Evolutionary conservation across 2,797 vertebrate species (phyloP).

Genomic region (Tragopan temminckii): DNA sequence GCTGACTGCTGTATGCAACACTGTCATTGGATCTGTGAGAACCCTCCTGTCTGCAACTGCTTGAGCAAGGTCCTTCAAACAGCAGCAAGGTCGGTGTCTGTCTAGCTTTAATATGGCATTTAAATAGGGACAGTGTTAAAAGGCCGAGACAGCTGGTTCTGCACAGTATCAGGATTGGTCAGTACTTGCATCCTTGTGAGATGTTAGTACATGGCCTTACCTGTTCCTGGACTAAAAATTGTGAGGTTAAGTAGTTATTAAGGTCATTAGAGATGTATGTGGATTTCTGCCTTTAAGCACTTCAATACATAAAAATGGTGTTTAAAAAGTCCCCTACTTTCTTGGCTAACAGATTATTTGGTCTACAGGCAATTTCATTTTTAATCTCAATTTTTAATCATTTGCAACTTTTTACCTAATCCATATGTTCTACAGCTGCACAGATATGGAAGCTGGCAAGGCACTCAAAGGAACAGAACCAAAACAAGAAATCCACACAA

Average conservation of each 20-base stretch:
- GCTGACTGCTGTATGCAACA: background rate
- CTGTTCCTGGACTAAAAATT: background rate
- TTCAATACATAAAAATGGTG: background rate
- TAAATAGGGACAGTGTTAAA: background rate
- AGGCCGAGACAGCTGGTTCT: background rate
- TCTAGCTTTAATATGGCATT: rapidly evolving
- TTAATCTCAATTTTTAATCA: background rate
- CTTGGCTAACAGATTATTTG: background rate
- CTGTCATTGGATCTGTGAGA: background rate
- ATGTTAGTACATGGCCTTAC: background rate
- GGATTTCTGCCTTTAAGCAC: background rate
- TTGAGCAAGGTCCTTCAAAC: background rate
- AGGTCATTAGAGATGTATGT: background rate
- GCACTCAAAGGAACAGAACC: background rate
- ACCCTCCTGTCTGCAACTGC: rapidly evolving
- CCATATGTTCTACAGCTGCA: background rate
- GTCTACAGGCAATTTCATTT: background rate
- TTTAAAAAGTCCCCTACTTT: background rate
- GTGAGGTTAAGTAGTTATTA: background rate
- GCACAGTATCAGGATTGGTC: background rate
- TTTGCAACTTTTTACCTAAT: conserved; percentile 12
- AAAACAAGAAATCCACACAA: conserved; percentile 10
- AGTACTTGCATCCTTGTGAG: background rate
- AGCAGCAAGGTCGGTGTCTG: background rate
- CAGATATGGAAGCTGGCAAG: background rate